phyloP scores from a whole-genome alignment of 2,797 vertebrate genomes.

The Amphiprion clarkii region DNA sequence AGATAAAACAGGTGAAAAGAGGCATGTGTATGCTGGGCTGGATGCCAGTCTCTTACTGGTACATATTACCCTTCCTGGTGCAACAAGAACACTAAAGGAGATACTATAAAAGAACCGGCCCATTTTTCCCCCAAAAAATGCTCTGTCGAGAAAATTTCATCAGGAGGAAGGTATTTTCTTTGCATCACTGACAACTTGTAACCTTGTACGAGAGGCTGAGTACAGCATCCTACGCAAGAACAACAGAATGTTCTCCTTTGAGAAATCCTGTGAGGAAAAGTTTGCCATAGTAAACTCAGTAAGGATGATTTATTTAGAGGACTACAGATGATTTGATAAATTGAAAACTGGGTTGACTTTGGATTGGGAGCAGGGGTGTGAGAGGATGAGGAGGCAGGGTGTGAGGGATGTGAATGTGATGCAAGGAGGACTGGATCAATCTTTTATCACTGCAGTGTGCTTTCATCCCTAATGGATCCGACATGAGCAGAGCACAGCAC shows the following conservation, averaged over 20 bases:
- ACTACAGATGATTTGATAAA: conserved; percentile 64
- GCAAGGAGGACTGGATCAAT: conserved; percentile 80
- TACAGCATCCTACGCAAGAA: conserved; percentile 19
- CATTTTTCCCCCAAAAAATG: background rate
- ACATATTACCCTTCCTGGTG: conserved; percentile 35
- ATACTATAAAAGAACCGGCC: background rate
- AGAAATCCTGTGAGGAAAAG: conserved; percentile 45
- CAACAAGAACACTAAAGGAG: conserved; percentile 36
- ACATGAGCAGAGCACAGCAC: conserved; percentile 72
- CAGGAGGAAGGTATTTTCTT: conserved; percentile 6
- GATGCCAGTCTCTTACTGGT: conserved; percentile 56
- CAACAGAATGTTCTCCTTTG: conserved; percentile 41
- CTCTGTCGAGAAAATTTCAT: conserved; percentile 2
- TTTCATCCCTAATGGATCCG: conserved; percentile 81
- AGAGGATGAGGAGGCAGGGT: conserved; percentile 61
- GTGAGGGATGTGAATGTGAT: conserved; percentile 74
- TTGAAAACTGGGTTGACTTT: conserved; percentile 75
- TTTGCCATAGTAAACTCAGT: conserved; percentile 55
- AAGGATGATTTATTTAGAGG: conserved; percentile 70
- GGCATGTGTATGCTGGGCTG: conserved; percentile 52
- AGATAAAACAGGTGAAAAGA: conserved; percentile 75
- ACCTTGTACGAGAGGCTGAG: conserved; percentile 22
- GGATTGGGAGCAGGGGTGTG: conserved; percentile 62
- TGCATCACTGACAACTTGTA: conserved; percentile 27
- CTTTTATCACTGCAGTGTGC: conserved; percentile 79